phyloP scores from a whole-genome alignment of 1,140 invertebrate species.

The Zaprionus taronus region DNA sequence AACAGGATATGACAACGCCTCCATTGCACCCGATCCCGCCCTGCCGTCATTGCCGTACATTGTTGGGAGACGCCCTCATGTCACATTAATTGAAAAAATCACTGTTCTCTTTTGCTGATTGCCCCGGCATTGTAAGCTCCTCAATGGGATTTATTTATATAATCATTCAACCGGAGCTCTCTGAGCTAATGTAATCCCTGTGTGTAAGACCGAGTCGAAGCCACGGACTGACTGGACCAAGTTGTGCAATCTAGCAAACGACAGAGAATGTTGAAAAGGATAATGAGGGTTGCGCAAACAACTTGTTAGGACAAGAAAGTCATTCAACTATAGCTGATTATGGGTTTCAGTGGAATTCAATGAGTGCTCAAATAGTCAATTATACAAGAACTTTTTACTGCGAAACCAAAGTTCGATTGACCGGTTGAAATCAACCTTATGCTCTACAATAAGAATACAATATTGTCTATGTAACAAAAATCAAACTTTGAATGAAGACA shows the following conservation, averaged over 20 bases:
- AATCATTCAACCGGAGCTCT: constrained; percentile 29
- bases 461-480: too few species aligned
- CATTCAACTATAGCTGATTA: neutral
- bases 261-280: neutral
- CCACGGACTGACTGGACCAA: neutral
- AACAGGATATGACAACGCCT: constrained; percentile 52
- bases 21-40: neutral
- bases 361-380: neutral
- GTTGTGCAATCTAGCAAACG: constrained; percentile 2
- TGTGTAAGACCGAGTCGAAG: neutral
- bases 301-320: neutral
- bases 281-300: neutral
- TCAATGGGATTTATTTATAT: constrained; percentile 63
- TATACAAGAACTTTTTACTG: neutral
- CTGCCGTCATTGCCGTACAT: neutral
- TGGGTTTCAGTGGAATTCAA: neutral
- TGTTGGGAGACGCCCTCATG: constrained; percentile 29
- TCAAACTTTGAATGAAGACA: too few species aligned
- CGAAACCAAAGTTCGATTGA: too few species aligned
- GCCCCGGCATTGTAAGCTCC: constrained; percentile 23
- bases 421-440: too few species aligned
- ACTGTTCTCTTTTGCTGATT: constrained; percentile 22
- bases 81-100: constrained; percentile 57
- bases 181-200: constrained; percentile 5
- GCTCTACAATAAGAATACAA: too few species aligned